Base-by-base conservation (phyloP, 2,113 vertebrate genomes). In the Smithornis capensis region DNA sequence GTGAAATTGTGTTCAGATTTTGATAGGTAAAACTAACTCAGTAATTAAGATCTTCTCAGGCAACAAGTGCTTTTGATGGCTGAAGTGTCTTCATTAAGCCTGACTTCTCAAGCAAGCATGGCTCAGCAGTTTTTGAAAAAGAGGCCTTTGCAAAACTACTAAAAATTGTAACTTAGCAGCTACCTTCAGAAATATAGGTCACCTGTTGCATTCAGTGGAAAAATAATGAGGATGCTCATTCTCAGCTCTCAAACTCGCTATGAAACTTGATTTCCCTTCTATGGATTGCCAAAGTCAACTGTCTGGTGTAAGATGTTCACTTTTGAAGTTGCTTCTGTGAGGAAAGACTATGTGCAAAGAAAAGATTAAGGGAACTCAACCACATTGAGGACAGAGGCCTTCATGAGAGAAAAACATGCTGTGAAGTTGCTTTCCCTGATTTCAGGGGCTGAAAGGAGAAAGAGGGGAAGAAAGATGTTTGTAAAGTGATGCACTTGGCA, bases 391-490 rank as follows among this genome's bases (percentile, higher is more conserved):
- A 45, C 57, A 63, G 18, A 27, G 25, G 7, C 38, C 55, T 42
- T 31, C 1, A 1, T 1, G 4, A 40, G 71, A 23, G 21, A 29
- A 37, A 33, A n/a, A 27, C 2, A 1, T 0, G 2, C 12, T 45
- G 50, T 12, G 2, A 49, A 22, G 12, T 11, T 55, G 8, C 35
- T 53, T 35, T 40, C 33, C 70, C n/a, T 52, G 22, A 74, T 73
- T 73, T 52, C 79, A 73, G 38, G 37, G 37, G 33, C 6, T 55
- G 45, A 83, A 71, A 24, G 37, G 63, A 80, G 24, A 29, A 83
- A 44, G 14, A 7, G 6, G 19, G 2, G 5, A 12, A 3, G 4
- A 29, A 29, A 29, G 3, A 19, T 2, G 2, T 37, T 21, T 38
- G 21, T 45, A 19, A 50, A 42, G 23, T 37, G 68, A 60, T 42